A percentile compares a stretch with the other conserved stretches of the same genome.
phyloP scores from a whole-genome alignment of 2,113 vertebrate genomes.

The Eubucco bourcierii region DNA sequence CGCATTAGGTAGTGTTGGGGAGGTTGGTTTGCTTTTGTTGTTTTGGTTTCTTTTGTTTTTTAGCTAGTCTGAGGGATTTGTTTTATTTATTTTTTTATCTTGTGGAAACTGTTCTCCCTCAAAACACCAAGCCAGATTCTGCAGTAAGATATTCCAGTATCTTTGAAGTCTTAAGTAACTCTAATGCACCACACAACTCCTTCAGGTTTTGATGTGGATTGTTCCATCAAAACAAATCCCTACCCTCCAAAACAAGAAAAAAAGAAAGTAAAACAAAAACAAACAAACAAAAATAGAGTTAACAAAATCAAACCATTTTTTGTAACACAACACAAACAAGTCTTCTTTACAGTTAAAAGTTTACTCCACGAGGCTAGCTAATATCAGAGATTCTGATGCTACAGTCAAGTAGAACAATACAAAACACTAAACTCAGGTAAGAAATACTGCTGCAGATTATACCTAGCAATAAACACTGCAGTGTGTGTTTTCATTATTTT shows the following conservation, averaged over 20 bases:
- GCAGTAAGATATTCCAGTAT: background rate
- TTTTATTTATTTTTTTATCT: background rate
- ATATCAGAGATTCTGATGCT: background rate
- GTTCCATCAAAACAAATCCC: background rate
- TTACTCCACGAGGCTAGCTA: background rate
- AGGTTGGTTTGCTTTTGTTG: background rate
- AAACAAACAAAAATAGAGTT: background rate
- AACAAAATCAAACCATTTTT: background rate
- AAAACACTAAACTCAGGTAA: background rate
- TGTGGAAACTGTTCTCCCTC: background rate
- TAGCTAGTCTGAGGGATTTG: background rate
- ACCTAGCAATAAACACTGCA: background rate
- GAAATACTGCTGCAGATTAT: background rate
- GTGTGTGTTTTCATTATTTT: background rate
- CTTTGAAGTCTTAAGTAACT: background rate
- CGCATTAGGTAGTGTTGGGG: background rate
- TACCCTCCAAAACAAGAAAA: background rate
- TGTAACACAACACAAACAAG: background rate
- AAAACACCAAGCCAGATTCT: background rate
- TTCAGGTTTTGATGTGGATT: background rate
- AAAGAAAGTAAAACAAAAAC: background rate
- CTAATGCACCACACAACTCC: background rate
- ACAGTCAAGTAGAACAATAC: background rate
- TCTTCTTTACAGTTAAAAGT: background rate
- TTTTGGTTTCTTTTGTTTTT: background rate